Evolutionary conservation across 2,113 vertebrate genomes (phyloP).

Genomic region (Shinisaurus crocodilurus): DNA sequence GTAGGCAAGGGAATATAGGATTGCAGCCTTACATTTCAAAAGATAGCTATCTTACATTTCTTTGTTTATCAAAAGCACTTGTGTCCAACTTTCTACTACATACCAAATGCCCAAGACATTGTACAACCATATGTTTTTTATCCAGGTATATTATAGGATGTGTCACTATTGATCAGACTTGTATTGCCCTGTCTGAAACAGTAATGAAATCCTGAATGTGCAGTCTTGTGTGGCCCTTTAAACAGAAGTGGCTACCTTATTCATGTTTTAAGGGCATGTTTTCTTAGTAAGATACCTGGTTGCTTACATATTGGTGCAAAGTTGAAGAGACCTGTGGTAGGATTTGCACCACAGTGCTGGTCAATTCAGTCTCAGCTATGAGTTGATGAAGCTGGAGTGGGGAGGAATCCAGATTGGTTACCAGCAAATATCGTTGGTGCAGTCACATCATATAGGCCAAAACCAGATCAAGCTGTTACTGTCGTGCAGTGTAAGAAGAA

Average conservation of each 20-base stretch:
- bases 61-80: neutral
- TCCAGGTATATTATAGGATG: neutral
- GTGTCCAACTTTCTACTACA: neutral
- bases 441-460: neutral
- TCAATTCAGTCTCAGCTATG: neutral
- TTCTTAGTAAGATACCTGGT: neutral
- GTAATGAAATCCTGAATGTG: neutral
- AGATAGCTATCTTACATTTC: neutral
- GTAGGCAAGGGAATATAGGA: neutral
- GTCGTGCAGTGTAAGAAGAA: neutral
- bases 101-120: neutral
- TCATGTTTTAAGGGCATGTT: neutral
- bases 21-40: neutral
- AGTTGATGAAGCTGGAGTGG: neutral
- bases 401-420: neutral
- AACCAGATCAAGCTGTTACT: neutral
- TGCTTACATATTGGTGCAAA: neutral
- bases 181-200: neutral
- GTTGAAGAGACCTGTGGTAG: neutral
- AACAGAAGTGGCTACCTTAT: neutral
- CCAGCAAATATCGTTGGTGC: neutral
- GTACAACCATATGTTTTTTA: neutral
- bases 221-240: neutral
- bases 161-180: neutral
- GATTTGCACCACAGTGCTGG: neutral